Conservation (phyloP, 37 sponge, comb jelly and placozoan species). For the Spongilla lacustris region DNA sequence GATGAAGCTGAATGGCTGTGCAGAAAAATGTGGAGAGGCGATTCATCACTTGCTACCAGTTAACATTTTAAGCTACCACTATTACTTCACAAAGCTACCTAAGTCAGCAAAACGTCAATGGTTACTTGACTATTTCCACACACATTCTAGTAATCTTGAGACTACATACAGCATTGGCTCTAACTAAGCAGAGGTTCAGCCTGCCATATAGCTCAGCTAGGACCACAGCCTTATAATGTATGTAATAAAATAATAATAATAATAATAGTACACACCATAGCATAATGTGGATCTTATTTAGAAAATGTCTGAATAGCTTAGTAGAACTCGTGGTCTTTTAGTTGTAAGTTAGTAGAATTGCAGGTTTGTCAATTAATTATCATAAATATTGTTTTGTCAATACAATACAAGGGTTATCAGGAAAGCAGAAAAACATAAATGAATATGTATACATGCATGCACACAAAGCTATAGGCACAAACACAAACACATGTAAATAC, state of each 20-base stretch:
- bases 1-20: no score
- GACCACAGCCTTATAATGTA: not conserved
- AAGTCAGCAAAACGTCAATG: no score
- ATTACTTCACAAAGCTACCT: no score
- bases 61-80: no score
- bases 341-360: not conserved
- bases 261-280: not conserved
- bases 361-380: not conserved
- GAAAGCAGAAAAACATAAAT: not conserved
- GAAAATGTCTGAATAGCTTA: not conserved
- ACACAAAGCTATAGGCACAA: slow-evolving; percentile 1
- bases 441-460: not conserved
- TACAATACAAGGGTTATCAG: slow-evolving; percentile 1
- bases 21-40: no score
- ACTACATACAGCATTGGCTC: no score
- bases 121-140: no score
- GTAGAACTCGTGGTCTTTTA: not conserved
- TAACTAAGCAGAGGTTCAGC: no score
- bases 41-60: no score
- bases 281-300: slow-evolving; percentile 1
- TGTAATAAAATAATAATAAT: not conserved
- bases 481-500: not conserved
- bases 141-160: no score
- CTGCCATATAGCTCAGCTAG: no score
- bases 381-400: not conserved